Conservation (phyloP, 2,888 invertebrate species). For the Clivina fossor region DNA sequence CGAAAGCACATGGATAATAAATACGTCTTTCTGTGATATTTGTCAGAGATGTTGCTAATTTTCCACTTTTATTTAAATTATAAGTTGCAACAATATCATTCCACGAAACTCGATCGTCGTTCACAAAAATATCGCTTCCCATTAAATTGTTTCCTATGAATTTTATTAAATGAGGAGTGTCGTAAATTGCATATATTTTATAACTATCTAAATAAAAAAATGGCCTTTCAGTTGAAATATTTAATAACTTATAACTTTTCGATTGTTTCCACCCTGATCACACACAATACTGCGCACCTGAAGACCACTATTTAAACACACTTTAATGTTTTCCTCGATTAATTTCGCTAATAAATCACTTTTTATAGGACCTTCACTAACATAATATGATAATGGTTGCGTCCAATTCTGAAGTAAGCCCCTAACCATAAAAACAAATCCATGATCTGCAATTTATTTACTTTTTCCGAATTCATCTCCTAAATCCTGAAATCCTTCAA, state of each 20-base stretch:
- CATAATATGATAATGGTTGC: slow-evolving; percentile 36
- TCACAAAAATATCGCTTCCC: slow-evolving; percentile 28
- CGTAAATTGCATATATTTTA: slow-evolving; percentile 35
- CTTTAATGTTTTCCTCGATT: slow-evolving; percentile 20
- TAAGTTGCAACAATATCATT: slow-evolving; percentile 17
- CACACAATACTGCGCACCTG: slow-evolving; percentile 33
- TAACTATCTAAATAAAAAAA: slow-evolving; percentile 18
- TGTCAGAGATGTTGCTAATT: slow-evolving; percentile 7
- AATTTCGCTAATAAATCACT: slow-evolving; percentile 25
- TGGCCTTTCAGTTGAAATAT: slow-evolving; percentile 24
- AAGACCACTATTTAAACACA: slow-evolving; percentile 29
- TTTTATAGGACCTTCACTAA: slow-evolving; percentile 30
- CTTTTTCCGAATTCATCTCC: slow-evolving; percentile 26
- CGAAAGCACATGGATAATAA: slow-evolving; percentile 25
- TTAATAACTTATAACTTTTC: slow-evolving; percentile 27
- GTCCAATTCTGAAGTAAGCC: slow-evolving; percentile 38
- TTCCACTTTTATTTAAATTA: slow-evolving; percentile 21
- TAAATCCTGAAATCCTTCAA: slow-evolving; percentile 36
- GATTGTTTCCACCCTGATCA: slow-evolving; percentile 39
- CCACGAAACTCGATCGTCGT: neutral
- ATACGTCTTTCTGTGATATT: slow-evolving; percentile 27
- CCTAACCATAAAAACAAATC: slow-evolving; percentile 34
- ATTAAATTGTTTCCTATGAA: slow-evolving; percentile 34
- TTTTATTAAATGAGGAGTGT: slow-evolving; percentile 39
- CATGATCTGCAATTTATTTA: slow-evolving; percentile 27